A percentile compares a stretch with the other conserved stretches of the same genome.
phyloP scores from a whole-genome alignment of 2,113 vertebrate species.

The Tragelaphus strepsiceros region DNA sequence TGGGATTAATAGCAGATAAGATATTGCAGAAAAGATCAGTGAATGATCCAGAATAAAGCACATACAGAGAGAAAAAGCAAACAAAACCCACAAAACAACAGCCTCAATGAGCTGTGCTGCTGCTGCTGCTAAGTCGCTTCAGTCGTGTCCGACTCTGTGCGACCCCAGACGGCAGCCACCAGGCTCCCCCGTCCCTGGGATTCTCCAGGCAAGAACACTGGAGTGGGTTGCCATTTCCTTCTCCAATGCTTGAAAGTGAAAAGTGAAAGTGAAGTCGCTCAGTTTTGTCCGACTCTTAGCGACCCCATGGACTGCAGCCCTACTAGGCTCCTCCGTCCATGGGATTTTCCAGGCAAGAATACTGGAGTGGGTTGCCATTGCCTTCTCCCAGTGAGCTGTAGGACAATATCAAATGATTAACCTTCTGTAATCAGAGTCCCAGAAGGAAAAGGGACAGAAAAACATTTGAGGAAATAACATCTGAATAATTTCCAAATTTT shows the following conservation, averaged over 20 bases:
- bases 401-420: no score
- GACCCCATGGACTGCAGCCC: no score
- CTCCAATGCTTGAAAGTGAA: not conserved
- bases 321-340: no score
- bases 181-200: not conserved
- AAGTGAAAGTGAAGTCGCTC: not conserved
- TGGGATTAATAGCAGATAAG: not conserved
- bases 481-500: not conserved
- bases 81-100: not conserved
- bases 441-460: not conserved
- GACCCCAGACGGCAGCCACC: not conserved
- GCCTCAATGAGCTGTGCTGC: not conserved
- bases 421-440: not conserved
- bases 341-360: no score
- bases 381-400: no score
- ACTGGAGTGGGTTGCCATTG: no score
- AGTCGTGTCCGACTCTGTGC: fast-evolving
- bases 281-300: no score
- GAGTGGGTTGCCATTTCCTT: not conserved
- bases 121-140: not conserved
- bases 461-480: not conserved
- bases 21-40: not conserved
- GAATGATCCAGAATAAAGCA: not conserved
- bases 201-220: not conserved
- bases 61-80: not conserved